These are phyloP conservation scores for Labeo calbasu DNA, from an alignment of 2,797 vertebrate genomes.

Conservation along the genomic window DNA sequence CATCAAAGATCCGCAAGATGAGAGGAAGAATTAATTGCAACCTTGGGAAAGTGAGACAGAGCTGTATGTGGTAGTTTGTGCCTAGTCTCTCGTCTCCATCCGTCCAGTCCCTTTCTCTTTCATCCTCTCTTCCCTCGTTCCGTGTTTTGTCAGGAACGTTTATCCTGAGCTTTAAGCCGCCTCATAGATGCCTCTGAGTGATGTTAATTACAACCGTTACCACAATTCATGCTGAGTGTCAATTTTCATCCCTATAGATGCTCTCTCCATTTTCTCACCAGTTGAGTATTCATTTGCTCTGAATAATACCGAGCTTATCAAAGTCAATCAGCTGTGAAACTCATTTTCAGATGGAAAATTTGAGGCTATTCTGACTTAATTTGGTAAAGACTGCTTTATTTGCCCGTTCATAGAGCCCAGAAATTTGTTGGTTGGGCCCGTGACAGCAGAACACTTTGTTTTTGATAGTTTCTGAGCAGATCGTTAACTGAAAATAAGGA, in stretches of 20 bases:
- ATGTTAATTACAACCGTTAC: conserved; percentile 62
- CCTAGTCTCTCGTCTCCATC: conserved; percentile 39
- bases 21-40: conserved; percentile 71
- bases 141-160: conserved; percentile 45
- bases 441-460: conserved; percentile 61
- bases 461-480: conserved; percentile 63
- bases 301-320: conserved; percentile 61
- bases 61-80: conserved; percentile 41
- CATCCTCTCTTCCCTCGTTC: conserved; percentile 6
- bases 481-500: conserved; percentile 64
- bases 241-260: conserved; percentile 39
- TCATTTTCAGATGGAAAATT: conserved; percentile 63
- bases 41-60: conserved; percentile 63
- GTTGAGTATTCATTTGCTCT: conserved; percentile 50
- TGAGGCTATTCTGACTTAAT: conserved; percentile 58
- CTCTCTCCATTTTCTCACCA: conserved; percentile 39
- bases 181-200: conserved; percentile 65
- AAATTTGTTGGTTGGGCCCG: conserved; percentile 52
- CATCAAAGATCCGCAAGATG: conserved; percentile 71
- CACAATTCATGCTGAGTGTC: conserved; percentile 40
- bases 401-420: conserved; percentile 35
- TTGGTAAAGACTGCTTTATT: conserved; percentile 59
- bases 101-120: conserved; percentile 25
- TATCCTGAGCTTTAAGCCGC: conserved; percentile 46
- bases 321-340: conserved; percentile 60